Percentiles rank a stretch among this genome's conserved stretches.
These are phyloP conservation scores for Poecilia velifera DNA, from an alignment of 2,797 vertebrate species.

Conservation along the genomic window DNA sequence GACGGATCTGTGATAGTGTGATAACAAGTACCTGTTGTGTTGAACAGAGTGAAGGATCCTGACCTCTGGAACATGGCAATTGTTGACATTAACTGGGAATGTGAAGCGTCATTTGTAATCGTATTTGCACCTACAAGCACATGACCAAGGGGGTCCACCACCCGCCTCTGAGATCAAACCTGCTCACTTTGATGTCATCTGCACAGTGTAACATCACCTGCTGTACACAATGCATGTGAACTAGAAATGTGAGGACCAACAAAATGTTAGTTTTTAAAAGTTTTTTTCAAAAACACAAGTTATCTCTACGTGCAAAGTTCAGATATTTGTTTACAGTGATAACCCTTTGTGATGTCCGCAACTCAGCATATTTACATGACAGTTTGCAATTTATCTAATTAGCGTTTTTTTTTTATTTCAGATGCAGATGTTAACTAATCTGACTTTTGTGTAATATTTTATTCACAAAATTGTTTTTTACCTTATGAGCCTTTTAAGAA, in stretches of 20 bases:
- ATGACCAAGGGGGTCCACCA: not conserved
- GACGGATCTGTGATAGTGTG: not conserved
- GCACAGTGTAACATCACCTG: constrained; percentile 4
- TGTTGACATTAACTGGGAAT: constrained; percentile 19
- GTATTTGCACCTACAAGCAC: constrained; percentile 7
- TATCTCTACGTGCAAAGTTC: not conserved
- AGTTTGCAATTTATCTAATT: not conserved
- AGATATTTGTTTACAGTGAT: not conserved
- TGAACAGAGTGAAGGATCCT: constrained; percentile 17
- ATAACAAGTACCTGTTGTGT: constrained; percentile 7
- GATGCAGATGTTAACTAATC: constrained; percentile 2
- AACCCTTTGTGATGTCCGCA: not conserved
- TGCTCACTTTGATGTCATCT: constrained; percentile 13
- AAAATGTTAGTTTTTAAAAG: not conserved
- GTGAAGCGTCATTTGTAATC: constrained; percentile 25
- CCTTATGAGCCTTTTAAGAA: constrained; percentile 10
- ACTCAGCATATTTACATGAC: not conserved
- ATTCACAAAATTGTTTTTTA: not conserved
- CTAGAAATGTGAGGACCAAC: not conserved
- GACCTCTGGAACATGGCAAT: constrained; percentile 23
- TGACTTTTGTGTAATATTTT: constrained; percentile 4
- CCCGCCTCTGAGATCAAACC: not conserved
- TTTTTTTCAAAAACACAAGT: not conserved
- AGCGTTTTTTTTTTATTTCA: not conserved
- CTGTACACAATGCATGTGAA: not conserved